Evolutionary conservation across 2,888 invertebrate species (phyloP), one percentile per base, ranked within the genome.

Genomic region (Fragum sueziense): DNA sequence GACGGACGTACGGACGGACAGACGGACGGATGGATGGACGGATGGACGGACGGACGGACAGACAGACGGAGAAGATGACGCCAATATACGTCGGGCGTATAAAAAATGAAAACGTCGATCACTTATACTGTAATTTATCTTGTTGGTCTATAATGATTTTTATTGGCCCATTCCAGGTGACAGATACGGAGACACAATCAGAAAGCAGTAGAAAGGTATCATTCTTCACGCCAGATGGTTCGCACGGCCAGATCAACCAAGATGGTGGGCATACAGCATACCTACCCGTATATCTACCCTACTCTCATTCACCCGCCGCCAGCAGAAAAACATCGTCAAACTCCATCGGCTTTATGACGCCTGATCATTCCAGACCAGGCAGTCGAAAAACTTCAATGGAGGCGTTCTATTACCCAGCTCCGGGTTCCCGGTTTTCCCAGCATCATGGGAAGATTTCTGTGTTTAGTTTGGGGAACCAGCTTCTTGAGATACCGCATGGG

Each of bases 321-420:
- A 59, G 57, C 27, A 34, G 84, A 37, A 74, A 79, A 71, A 41
- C 74, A 29, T 84, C 84, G 1, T 25, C 77, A 4, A 73, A 75
- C 20, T 78, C 82, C 4, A 70, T 65, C n/a, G 71, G 76, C 14
- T 78, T 79, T 22, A 33, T 67, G 14, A 25, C 22, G 11, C 74
- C 70, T 0, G 41, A 52, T 27, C 68, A 65, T 14, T n/a, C 65
- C 25, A n/a, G 41, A 22, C 82, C 79, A 7, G 25, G 68, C 2
- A 82, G 84, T 22, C n/a, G 84, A 27, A 82, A 80, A 68, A 67
- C 84, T 0, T 84, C 84, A 0, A 71, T 78, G 68, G 82, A 84
- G 20, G 77, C 82, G 4, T 82, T 84, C 37, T 74, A 84, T 37
- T 76, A 68, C 33, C 69, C 78, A 54, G 25, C 54, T 59, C 65